Conservation (phyloP, 2,888 invertebrate genomes). For the Aethes cnicana region DNA sequence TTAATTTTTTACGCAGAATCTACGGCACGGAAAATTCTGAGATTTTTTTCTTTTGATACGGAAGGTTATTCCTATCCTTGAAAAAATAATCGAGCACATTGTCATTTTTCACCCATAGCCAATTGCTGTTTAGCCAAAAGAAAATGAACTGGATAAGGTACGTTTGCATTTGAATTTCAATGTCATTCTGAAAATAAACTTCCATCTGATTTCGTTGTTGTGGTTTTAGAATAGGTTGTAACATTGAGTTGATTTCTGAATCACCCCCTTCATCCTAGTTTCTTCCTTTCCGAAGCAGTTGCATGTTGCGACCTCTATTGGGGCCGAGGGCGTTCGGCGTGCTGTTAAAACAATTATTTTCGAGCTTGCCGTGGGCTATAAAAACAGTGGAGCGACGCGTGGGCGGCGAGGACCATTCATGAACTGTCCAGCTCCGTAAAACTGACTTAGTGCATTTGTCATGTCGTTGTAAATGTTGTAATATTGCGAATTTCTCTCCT, state of each 20-base stretch:
- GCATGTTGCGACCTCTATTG: conserved; percentile 54
- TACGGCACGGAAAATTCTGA: no score
- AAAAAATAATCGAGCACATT: no score
- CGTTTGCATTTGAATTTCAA: conserved; percentile 13
- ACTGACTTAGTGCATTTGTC: conserved; percentile 32
- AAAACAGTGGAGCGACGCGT: conserved; percentile 44
- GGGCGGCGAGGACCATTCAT: conserved; percentile 50
- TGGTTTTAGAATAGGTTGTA: not conserved
- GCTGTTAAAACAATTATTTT: conserved; percentile 74
- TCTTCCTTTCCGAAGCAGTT: conserved; percentile 32
- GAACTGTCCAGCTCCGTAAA: conserved; percentile 36
- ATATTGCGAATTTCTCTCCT: conserved; percentile 23
- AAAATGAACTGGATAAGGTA: conserved; percentile 2
- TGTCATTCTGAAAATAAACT: conserved; percentile 4
- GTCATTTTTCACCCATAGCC: no score
- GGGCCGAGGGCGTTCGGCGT: conserved; percentile 51
- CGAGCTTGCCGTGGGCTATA: conserved; percentile 45
- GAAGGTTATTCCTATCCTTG: no score
- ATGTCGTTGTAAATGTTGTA: conserved; percentile 14
- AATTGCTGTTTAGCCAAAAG: not conserved
- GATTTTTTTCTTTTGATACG: no score
- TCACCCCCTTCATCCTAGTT: conserved; percentile 12
- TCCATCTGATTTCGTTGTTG: not conserved
- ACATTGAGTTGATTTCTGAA: not conserved
- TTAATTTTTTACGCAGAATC: no score